phyloP scores from a whole-genome alignment of 1,140 invertebrate genomes.

The Panonychus citri region DNA sequence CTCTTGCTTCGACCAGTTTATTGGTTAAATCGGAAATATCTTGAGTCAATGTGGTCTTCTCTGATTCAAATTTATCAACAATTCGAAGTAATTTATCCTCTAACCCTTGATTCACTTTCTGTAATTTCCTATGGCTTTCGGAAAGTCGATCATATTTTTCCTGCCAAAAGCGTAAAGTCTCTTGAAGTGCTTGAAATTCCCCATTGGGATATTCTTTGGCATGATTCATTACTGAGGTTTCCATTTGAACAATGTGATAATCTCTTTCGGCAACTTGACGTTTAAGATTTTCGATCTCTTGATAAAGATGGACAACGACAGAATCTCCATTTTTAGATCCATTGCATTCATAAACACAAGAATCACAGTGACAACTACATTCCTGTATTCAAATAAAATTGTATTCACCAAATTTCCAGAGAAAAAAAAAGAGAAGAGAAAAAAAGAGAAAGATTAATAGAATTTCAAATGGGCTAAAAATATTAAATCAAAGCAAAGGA shows the following conservation, averaged over 20 bases:
- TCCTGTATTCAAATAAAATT: conserved; percentile 7
- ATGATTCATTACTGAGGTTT: conserved; percentile 55
- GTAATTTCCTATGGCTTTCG: conserved; percentile 76
- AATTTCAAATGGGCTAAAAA: too few relatives aligned
- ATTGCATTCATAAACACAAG: conserved; percentile 12
- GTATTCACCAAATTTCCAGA: too few relatives aligned
- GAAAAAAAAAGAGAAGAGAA: too few relatives aligned
- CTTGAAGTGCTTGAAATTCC: conserved; percentile 47
- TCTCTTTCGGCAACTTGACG: conserved; percentile 52
- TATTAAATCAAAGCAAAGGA: too few relatives aligned
- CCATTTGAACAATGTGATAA: conserved; percentile 55
- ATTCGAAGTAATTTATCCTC: conserved; percentile 81
- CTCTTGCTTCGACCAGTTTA: conserved; percentile 62
- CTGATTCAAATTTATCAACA: conserved; percentile 68
- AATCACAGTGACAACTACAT: conserved; percentile 17
- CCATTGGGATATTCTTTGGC: conserved; percentile 45
- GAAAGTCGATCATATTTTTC: conserved; percentile 74
- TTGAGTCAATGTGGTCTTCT: conserved; percentile 59
- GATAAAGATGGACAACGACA: conserved; percentile 39
- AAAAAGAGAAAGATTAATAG: too few relatives aligned
- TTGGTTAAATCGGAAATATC: conserved; percentile 66
- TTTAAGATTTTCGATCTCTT: conserved; percentile 63
- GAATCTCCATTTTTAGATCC: not conserved
- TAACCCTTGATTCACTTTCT: conserved; percentile 80
- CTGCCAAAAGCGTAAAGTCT: conserved; percentile 61